Conservation (phyloP, 2,888 invertebrate species). For the Amaurobius ferox region DNA sequence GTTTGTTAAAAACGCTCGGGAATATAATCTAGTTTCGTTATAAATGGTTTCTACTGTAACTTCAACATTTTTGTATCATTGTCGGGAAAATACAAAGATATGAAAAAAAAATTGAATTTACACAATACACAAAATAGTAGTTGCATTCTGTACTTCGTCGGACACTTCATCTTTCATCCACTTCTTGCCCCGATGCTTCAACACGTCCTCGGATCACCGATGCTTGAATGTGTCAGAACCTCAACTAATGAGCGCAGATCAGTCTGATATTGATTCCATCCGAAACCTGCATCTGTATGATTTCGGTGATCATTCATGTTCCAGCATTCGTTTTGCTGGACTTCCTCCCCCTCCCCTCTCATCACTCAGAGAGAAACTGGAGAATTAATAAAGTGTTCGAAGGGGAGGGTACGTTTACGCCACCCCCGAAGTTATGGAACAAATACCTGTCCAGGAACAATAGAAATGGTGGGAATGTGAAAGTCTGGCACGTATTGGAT, state of each 20-base stretch:
- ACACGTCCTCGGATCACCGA: neutral
- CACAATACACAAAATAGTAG: no score
- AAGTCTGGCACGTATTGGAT: constrained; percentile 54
- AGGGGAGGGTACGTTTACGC: constrained; percentile 20
- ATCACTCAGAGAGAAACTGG: constrained; percentile 63
- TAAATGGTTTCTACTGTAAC: no score
- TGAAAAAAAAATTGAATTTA: no score
- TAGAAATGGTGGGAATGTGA: constrained; percentile 34
- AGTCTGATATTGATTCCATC: neutral
- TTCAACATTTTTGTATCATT: no score
- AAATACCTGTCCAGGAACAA: constrained; percentile 63
- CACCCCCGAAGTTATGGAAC: constrained; percentile 32
- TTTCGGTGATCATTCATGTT: constrained; percentile 44
- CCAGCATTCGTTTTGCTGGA: constrained; percentile 18
- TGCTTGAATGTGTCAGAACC: neutral
- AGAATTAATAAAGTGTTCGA: constrained; percentile 68
- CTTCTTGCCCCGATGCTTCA: no score
- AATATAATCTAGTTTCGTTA: no score
- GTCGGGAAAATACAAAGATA: no score
- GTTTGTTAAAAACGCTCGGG: no score
- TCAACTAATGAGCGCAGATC: constrained; percentile 1
- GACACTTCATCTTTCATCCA: no score
- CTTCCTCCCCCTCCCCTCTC: neutral
- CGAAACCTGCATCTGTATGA: constrained; percentile 9
- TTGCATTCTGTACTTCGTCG: no score